Evolutionary conservation across 2,113 vertebrate genomes (phyloP).

Genomic region (Mus musculus): GRCm39 chr2:26010501-26011000

Average conservation of each 20-base stretch:
- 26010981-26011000: accelerated
- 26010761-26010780: neutral
- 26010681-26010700: neutral
- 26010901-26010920: accelerated
- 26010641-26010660: neutral
- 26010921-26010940: accelerated
- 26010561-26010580: neutral
- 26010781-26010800: neutral
- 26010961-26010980: accelerated
- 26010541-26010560: neutral
- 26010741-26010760: neutral
- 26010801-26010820: neutral
- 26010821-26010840: accelerated
- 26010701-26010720: neutral
- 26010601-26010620: neutral
- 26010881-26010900: neutral
- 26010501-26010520: neutral
- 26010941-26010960: accelerated
- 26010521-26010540: neutral
- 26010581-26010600: neutral
- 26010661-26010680: neutral
- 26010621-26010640: neutral
- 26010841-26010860: accelerated
- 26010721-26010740: too few relatives aligned
- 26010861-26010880: too few relatives aligned